Evolutionary conservation across 1,140 invertebrate genomes (phyloP).

Genomic region (Fragariocoptes setiger): DNA sequence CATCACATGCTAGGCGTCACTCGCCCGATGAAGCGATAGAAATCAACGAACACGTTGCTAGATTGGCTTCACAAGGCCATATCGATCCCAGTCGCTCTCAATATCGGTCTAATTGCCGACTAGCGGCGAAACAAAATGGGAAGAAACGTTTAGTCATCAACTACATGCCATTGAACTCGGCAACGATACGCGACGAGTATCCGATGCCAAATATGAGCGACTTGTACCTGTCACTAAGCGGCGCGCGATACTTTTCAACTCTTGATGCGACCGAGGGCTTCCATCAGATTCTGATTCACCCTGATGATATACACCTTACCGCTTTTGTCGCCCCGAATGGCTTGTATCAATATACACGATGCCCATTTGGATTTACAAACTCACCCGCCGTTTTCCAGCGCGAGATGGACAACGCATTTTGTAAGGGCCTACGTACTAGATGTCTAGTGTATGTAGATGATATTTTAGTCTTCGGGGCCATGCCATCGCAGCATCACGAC

Average conservation of each 20-base stretch:
- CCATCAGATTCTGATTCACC: conserved; percentile 17
- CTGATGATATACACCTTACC: conserved; percentile 12
- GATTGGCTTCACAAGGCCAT: too few species aligned
- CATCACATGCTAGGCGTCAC: too few species aligned
- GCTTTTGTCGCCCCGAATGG: conserved; percentile 9
- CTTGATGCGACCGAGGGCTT: conserved; percentile 21
- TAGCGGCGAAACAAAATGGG: too few species aligned
- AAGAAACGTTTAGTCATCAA: too few species aligned
- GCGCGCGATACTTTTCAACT: conserved; percentile 16
- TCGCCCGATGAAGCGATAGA: too few species aligned
- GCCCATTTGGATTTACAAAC: conserved; percentile 13
- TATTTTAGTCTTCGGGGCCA: conserved; percentile 10
- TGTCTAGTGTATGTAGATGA: conserved; percentile 10
- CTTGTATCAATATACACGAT: conserved; percentile 12
- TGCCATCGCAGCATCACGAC: too few species aligned
- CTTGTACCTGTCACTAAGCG: conserved; percentile 12
- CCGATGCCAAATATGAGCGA: too few species aligned
- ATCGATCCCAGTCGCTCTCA: too few species aligned
- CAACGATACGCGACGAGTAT: too few species aligned
- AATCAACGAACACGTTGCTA: too few species aligned
- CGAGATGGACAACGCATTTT: conserved; percentile 13
- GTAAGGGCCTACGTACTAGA: conserved; percentile 9
- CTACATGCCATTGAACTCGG: too few species aligned
- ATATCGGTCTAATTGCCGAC: too few species aligned
- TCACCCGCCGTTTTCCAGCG: conserved; percentile 12